Evolutionary conservation across 2,113 vertebrate genomes (phyloP).

Genomic region (Nerophis ophidion): DNA sequence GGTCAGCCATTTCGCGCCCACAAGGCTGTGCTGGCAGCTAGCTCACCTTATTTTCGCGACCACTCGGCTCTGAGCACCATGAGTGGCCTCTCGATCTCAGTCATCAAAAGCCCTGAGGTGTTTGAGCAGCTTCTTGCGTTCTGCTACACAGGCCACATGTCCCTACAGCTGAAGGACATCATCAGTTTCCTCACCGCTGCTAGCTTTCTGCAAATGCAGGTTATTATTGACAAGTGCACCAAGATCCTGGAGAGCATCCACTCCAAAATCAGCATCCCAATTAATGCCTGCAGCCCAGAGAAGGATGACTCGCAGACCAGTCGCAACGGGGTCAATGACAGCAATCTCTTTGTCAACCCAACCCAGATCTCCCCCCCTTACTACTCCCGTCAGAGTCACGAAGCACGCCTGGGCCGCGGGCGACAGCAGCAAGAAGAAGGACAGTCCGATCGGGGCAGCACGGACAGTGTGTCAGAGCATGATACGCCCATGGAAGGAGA

Average conservation of each 20-base stretch:
- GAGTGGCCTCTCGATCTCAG: slow-evolving; percentile 97
- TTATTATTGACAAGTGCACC: slow-evolving; percentile 97
- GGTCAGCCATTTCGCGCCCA: slow-evolving; percentile 95
- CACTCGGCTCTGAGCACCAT: slow-evolving; percentile 95
- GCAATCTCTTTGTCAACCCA: slow-evolving; percentile 88
- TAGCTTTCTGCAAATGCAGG: slow-evolving; percentile 98
- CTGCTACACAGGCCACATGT: slow-evolving; percentile 98
- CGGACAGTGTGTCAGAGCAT: slow-evolving; percentile 88
- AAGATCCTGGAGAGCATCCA: slow-evolving; percentile 97
- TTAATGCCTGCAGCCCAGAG: slow-evolving; percentile 75
- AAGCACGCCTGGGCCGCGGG: slow-evolving; percentile 58
- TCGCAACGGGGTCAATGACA: slow-evolving; percentile 86
- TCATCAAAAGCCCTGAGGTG: slow-evolving; percentile 95
- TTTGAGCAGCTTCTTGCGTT: slow-evolving; percentile 96
- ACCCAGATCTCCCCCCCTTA: slow-evolving; percentile 95
- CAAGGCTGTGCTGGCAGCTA: slow-evolving; percentile 95
- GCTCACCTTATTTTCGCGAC: slow-evolving; percentile 96
- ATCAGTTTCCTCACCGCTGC: slow-evolving; percentile 96
- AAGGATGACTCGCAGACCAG: slow-evolving; percentile 76
- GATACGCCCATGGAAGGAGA: slow-evolving; percentile 90
- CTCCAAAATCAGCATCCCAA: slow-evolving; percentile 90
- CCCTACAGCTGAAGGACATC: slow-evolving; percentile 92
- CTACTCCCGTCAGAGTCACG: slow-evolving; percentile 80
- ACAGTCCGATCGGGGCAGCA: slow-evolving; percentile 92
- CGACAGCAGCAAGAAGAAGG: slow-evolving; percentile 85